phyloP scores from a whole-genome alignment of 2,113 vertebrate genomes.

The Tragelaphus imberbis region DNA sequence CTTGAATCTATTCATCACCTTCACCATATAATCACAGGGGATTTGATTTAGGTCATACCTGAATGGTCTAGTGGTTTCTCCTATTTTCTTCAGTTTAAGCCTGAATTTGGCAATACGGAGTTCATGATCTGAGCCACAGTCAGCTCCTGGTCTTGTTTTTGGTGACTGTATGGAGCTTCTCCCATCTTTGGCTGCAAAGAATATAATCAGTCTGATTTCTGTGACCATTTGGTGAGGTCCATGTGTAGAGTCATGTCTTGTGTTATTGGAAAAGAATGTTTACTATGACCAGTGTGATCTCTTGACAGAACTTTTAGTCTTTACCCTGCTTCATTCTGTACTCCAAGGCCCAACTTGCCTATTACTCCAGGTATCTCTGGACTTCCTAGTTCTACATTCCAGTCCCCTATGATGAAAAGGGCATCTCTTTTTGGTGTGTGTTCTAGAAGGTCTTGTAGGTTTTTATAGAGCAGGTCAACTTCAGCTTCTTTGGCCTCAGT shows the following conservation, averaged over 20 bases:
- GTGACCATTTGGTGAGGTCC: neutral
- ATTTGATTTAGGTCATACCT: neutral
- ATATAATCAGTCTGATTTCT: neutral
- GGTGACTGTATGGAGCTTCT: neutral
- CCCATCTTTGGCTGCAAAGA: neutral
- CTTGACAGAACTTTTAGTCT: neutral
- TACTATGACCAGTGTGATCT: neutral
- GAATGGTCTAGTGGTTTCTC: neutral
- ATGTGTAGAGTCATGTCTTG: neutral
- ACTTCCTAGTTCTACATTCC: neutral
- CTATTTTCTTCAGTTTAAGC: neutral
- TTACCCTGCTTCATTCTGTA: neutral
- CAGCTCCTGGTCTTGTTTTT: neutral
- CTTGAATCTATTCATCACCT: neutral
- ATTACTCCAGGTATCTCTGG: neutral
- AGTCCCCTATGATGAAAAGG: neutral
- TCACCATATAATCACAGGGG: neutral
- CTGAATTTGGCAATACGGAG: neutral
- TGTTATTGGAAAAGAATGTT: neutral
- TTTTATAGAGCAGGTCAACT: neutral
- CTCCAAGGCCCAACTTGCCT: neutral
- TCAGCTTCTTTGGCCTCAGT: neutral
- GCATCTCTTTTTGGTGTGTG: neutral
- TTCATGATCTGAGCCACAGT: neutral
- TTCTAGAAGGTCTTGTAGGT: neutral